Evolutionary conservation across 2,888 invertebrate species (phyloP).

Genomic region (Matsumyia berberina): DNA sequence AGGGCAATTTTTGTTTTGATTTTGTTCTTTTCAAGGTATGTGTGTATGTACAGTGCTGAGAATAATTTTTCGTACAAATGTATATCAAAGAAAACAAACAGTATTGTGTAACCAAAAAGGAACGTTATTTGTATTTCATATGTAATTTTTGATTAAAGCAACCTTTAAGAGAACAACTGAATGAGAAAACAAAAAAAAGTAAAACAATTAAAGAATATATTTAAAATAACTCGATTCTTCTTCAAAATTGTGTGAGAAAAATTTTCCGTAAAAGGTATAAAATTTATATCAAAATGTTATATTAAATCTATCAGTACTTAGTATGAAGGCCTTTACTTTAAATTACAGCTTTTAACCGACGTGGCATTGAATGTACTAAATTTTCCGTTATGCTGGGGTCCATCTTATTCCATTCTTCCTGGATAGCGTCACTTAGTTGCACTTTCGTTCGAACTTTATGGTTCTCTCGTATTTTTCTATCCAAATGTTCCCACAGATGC

Average conservation of each 20-base stretch:
- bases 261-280: background rate
- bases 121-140: no score
- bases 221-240: no score
- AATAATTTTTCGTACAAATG: no score
- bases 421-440: background rate
- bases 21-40: no score
- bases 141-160: background rate
- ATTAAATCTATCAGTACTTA: background rate
- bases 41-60: no score
- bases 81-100: no score
- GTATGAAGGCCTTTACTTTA: background rate
- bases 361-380: background rate
- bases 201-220: background rate
- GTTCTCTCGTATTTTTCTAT: background rate
- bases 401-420: background rate
- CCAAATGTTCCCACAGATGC: conserved; percentile 2
- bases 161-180: background rate
- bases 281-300: background rate
- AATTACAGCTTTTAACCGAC: background rate
- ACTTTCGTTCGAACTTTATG: background rate
- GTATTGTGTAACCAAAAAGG: no score
- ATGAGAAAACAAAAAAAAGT: background rate
- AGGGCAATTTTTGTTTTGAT: no score
- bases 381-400: background rate
- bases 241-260: background rate